Percentiles rank a stretch among this genome's conserved stretches.
phyloP scores from a whole-genome alignment of 2,888 invertebrate genomes.

The Oscheius sp. region DNA sequence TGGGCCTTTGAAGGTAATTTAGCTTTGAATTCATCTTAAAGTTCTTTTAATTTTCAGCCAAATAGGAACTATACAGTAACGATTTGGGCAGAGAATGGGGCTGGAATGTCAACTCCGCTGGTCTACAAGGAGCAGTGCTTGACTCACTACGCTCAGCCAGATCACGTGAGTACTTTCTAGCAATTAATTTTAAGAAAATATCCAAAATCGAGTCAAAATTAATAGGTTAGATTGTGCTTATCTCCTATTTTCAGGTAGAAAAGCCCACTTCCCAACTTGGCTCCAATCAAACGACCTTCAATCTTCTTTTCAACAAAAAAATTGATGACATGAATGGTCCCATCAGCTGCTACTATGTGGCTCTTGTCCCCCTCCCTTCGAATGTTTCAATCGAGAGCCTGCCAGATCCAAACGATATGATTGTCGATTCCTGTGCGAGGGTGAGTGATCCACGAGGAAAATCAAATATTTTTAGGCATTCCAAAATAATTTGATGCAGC shows the following conservation, averaged over 20 bases:
- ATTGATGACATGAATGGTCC: slow-evolving; percentile 69
- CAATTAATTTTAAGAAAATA: not conserved
- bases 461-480: slow-evolving; percentile 45
- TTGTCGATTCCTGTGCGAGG: slow-evolving; percentile 59
- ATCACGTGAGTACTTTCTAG: slow-evolving; percentile 27
- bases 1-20: slow-evolving; percentile 63
- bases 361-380: slow-evolving; percentile 64
- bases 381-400: slow-evolving; percentile 62
- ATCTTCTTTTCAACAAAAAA: slow-evolving; percentile 48
- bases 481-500: slow-evolving; percentile 59
- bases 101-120: slow-evolving; percentile 56
- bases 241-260: slow-evolving; percentile 50
- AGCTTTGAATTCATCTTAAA: not conserved
- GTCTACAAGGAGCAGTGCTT: slow-evolving; percentile 58
- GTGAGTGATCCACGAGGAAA: not conserved
- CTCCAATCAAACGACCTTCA: slow-evolving; percentile 61
- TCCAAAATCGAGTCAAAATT: not conserved
- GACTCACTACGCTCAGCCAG: slow-evolving; percentile 66
- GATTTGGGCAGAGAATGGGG: slow-evolving; percentile 68
- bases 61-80: slow-evolving; percentile 68
- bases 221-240: no score
- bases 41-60: slow-evolving; percentile 63
- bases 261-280: slow-evolving; percentile 48
- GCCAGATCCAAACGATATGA: slow-evolving; percentile 58
- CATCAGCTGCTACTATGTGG: slow-evolving; percentile 69